A percentile compares a stretch with the other conserved stretches of the same genome.
Evolutionary conservation across 2,888 invertebrate genomes (phyloP).

Genomic region (Pheosia tremula): DNA sequence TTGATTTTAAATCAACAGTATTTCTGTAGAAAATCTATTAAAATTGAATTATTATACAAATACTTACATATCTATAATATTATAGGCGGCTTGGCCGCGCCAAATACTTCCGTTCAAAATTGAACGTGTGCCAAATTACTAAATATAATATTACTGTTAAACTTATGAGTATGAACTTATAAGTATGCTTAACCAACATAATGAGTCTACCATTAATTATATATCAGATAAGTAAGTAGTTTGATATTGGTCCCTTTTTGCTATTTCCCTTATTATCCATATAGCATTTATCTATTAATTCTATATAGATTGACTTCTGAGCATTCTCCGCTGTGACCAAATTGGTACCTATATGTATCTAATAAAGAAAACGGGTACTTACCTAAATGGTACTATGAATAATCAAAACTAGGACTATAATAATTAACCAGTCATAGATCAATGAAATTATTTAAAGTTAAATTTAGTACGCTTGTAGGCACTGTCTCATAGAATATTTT

Average conservation of each 20-base stretch:
- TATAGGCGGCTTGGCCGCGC: neutral
- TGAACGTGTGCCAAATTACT: conserved; percentile 2
- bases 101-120: conserved; percentile 5
- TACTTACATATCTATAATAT: neutral
- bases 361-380: too few relatives aligned
- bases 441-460: neutral
- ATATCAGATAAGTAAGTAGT: too few relatives aligned
- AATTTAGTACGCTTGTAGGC: neutral
- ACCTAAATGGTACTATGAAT: too few relatives aligned
- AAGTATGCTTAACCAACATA: neutral
- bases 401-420: too few relatives aligned
- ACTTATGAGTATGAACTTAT: neutral
- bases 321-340: too few relatives aligned
- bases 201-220: too few relatives aligned
- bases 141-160: neutral
- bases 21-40: neutral
- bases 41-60: neutral
- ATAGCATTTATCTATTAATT: too few relatives aligned
- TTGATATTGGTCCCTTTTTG: too few relatives aligned
- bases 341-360: too few relatives aligned
- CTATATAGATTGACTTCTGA: too few relatives aligned
- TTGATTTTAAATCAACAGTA: conserved; percentile 8
- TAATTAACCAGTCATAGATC: too few relatives aligned
- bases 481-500: neutral
- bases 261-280: too few relatives aligned